Base-by-base conservation (phyloP, 2,113 vertebrate species). In the Stegostoma tigrinum region DNA sequence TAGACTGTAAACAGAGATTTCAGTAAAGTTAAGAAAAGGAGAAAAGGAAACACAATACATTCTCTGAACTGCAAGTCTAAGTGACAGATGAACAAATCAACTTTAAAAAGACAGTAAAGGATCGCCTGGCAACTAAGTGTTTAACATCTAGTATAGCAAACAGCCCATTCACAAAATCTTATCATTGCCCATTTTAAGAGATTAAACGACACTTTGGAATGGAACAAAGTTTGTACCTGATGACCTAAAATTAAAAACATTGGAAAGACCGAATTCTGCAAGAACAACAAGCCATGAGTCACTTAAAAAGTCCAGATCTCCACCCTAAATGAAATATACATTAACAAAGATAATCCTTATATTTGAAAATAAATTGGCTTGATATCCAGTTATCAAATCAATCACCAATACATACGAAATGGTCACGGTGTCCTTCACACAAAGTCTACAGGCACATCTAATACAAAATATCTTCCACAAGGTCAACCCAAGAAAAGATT, bases 401-500 rank as follows among this genome's bases (percentile, higher is more conserved):
- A 61, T 0, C 34, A 21, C 38, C 52, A 34, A 14, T 30, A 90
- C 52, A n/a, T 61, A 90, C 27, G 38, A 80, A 89, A 61, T 17
- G 12, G 24, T 61, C 87, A 64, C 23, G 2, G 45, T 52, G 86
- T 90, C 89, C 38, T 64, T 66, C 89, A 91, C 61, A 66, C 30
- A 91, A 66, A 12, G 38, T 17, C n/a, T n/a, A n/a, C 66, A 64
- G 89, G 30, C 85, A 91, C 7, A 7, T 90, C 61, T 23, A 91
- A 91, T 48, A 72, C 30, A 85, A 61, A n/a, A 61, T 90, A 27
- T 61, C 24, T 61, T 61, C 8, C 30, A 90, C 87, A 61, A 90
- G 52, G 48, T 61, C 87, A 91, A 89, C 19, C 80, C 80, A 91
- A 91, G n/a, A 34, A 91, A 91, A 91, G 80, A n/a, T 89, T 55